Percentiles rank a stretch among this genome's conserved stretches.
These are phyloP conservation scores for Trigoniulus corallinus DNA, from an alignment of 1,140 invertebrate genomes.

Conservation along the genomic window DNA sequence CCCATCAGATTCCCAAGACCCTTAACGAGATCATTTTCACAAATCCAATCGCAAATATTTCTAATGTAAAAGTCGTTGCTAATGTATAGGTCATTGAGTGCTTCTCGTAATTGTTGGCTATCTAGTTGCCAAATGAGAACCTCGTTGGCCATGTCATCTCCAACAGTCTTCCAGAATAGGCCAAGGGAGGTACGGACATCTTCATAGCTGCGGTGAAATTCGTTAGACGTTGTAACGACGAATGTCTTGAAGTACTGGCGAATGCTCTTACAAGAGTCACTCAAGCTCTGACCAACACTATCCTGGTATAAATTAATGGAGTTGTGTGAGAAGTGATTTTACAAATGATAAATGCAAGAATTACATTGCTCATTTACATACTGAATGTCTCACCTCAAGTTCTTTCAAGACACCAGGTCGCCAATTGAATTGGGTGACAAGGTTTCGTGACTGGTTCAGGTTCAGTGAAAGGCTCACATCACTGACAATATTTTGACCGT, in stretches of 20 bases:
- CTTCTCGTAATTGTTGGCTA: slow-evolving; percentile 7
- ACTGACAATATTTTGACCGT: too few species aligned
- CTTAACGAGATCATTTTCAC: too few species aligned
- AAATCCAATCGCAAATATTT: too few species aligned
- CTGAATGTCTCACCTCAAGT: too few species aligned
- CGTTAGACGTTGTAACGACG: neutral
- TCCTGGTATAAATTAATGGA: neutral
- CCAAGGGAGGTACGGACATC: slow-evolving; percentile 14
- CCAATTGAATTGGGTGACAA: slow-evolving; percentile 6
- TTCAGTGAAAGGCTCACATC: too few species aligned
- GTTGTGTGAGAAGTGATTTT: too few species aligned
- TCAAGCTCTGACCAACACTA: neutral
- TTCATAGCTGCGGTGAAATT: slow-evolving; percentile 4
- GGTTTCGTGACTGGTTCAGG: neutral
- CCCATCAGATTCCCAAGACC: too few species aligned
- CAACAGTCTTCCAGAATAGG: too few species aligned
- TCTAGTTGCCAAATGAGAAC: slow-evolving; percentile 4
- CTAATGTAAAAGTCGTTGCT: too few species aligned
- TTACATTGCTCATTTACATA: too few species aligned
- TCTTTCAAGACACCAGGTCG: too few species aligned
- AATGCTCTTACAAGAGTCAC: neutral
- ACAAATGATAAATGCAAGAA: too few species aligned
- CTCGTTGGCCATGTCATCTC: neutral
- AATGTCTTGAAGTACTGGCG: neutral
- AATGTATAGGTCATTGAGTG: neutral